Evolutionary conservation across 2,888 invertebrate genomes (phyloP).

Genomic region (Limenitis camilla): DNA sequence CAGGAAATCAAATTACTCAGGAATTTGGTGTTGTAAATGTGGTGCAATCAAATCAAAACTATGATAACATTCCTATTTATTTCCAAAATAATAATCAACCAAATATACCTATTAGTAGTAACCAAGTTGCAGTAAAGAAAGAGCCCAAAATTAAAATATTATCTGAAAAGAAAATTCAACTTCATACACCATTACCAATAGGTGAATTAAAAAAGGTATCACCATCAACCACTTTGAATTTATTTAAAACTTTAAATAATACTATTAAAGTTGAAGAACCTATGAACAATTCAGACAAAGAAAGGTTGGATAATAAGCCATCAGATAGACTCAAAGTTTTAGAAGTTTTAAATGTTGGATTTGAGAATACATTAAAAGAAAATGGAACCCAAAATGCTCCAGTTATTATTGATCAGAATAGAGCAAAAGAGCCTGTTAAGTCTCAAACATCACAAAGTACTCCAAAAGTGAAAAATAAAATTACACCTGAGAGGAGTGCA

Average conservation of each 20-base stretch:
- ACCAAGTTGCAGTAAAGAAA: constrained; percentile 7
- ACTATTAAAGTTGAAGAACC: not conserved
- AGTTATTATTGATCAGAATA: not conserved
- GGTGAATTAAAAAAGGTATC: constrained; percentile 43
- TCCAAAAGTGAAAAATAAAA: constrained; percentile 33
- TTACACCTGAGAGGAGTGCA: constrained; percentile 51
- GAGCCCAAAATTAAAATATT: constrained; percentile 46
- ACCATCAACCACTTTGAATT: constrained; percentile 38
- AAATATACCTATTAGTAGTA: not conserved
- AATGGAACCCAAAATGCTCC: not conserved
- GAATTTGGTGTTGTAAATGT: constrained; percentile 2
- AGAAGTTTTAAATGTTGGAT: constrained; percentile 15
- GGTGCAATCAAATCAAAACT: not conserved
- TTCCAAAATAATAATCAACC: not conserved
- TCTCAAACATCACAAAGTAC: constrained; percentile 11
- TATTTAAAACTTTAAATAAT: constrained; percentile 28
- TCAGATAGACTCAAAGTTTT: constrained; percentile 11
- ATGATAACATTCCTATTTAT: not conserved
- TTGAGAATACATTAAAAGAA: not conserved
- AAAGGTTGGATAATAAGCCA: not conserved
- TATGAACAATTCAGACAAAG: not conserved
- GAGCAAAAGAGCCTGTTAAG: not conserved
- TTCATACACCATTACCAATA: constrained; percentile 36
- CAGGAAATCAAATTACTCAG: constrained; percentile 8
- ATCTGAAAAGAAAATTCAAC: constrained; percentile 48